Conservation (phyloP, 1,140 invertebrate species). For the Chionoecetes opilio region DNA sequence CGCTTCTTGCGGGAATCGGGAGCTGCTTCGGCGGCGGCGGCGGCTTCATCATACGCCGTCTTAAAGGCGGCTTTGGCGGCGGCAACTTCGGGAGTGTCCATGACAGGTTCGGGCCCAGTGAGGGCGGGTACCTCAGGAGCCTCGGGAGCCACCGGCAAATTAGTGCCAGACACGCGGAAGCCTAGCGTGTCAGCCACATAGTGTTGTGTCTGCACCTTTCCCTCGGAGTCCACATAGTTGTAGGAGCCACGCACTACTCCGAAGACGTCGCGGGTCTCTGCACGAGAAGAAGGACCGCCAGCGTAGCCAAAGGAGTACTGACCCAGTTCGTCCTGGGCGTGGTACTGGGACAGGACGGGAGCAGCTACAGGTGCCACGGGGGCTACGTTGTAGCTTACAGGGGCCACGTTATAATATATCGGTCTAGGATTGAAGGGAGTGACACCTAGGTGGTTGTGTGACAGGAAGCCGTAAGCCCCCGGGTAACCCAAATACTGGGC, state of each 20-base stretch:
- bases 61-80: slow-evolving; percentile 55
- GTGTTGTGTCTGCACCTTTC: slow-evolving; percentile 70
- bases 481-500: slow-evolving; percentile 34
- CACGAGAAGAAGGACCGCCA: slow-evolving; percentile 59
- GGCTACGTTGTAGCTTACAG: not conserved
- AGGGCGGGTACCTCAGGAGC: slow-evolving; percentile 38
- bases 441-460: not conserved
- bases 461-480: slow-evolving; percentile 38
- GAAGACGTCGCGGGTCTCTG: slow-evolving; percentile 64
- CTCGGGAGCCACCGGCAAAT: slow-evolving; percentile 56
- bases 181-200: slow-evolving; percentile 69
- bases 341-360: slow-evolving; percentile 64
- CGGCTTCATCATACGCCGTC: slow-evolving; percentile 52
- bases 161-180: slow-evolving; percentile 75
- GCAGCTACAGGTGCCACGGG: slow-evolving; percentile 27
- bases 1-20: slow-evolving; percentile 57
- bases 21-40: slow-evolving; percentile 44
- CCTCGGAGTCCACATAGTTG: slow-evolving; percentile 72
- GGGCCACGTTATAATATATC: not conserved
- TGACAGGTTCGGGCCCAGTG: slow-evolving; percentile 31
- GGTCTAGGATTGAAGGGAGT: not conserved
- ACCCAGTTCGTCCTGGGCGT: slow-evolving; percentile 70
- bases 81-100: slow-evolving; percentile 63
- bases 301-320: slow-evolving; percentile 72
- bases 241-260: slow-evolving; percentile 62